Conservation (phyloP, 2,888 invertebrate species). For the Lasioglossum leucozonium region DNA sequence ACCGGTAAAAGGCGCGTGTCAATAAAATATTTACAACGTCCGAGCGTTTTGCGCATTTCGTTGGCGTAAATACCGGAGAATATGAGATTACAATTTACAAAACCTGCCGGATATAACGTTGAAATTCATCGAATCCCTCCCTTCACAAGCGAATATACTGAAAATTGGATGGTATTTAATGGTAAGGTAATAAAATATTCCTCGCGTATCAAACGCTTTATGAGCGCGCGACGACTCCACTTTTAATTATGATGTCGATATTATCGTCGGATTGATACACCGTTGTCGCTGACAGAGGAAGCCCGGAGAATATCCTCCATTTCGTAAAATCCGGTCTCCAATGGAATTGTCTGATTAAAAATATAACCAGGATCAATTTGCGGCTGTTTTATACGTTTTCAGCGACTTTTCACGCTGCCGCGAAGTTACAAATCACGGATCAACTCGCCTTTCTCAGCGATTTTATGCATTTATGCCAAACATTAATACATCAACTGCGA, state of each 20-base stretch:
- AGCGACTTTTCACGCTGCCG: background rate
- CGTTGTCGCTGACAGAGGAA: background rate
- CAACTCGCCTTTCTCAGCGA: background rate
- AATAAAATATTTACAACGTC: background rate
- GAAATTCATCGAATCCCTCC: background rate
- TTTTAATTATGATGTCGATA: constrained; percentile 16
- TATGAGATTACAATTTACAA: constrained; percentile 5
- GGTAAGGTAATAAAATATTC: background rate
- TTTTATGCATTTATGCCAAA: too few species aligned
- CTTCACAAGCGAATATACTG: constrained; percentile 2
- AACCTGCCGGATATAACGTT: background rate
- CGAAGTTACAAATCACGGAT: background rate
- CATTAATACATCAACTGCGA: too few species aligned
- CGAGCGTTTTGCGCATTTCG: background rate
- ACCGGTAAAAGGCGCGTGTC: background rate
- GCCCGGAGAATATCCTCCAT: background rate
- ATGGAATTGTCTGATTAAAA: background rate
- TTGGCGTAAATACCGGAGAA: constrained; percentile 8
- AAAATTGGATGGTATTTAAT: constrained; percentile 15
- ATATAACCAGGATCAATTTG: background rate
- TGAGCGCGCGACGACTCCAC: background rate
- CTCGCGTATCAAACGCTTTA: background rate
- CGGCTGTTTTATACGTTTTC: background rate
- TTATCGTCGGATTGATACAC: constrained; percentile 2
- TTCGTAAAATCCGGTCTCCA: background rate